These are phyloP conservation scores for Gymnocypris eckloni DNA, from an alignment of 2,797 vertebrate species.

Conservation along the genomic window DNA sequence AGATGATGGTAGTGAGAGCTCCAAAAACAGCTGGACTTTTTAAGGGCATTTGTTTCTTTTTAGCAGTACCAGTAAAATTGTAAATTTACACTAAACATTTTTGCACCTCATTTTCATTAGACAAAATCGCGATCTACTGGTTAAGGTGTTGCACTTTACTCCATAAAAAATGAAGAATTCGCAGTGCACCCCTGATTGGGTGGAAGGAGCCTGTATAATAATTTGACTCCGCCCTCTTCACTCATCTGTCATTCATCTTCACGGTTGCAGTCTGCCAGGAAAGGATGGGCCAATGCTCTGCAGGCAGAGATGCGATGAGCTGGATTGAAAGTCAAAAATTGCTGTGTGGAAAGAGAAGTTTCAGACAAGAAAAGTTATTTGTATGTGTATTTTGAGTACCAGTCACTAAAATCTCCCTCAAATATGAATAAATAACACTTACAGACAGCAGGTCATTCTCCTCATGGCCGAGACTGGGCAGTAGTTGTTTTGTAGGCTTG, in stretches of 20 bases:
- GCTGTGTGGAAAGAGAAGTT: conserved; percentile 65
- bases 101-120: neutral
- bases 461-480: conserved; percentile 66
- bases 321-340: conserved; percentile 77
- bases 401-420: neutral
- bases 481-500: conserved; percentile 59
- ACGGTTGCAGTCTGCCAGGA: conserved; percentile 64
- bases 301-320: conserved; percentile 75
- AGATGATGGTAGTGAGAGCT: neutral
- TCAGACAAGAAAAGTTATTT: neutral
- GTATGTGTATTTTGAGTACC: neutral
- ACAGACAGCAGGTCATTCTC: conserved; percentile 77
- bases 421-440: conserved; percentile 52
- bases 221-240: neutral
- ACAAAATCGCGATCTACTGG: neutral
- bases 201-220: conserved; percentile 7
- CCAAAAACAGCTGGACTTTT: neutral
- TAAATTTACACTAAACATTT: neutral
- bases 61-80: neutral
- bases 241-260: conserved; percentile 9
- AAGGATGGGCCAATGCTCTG: conserved; percentile 75
- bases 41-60: neutral
- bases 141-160: conserved; percentile 3
- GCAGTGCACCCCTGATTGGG: neutral
- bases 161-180: neutral